Evolutionary conservation across 1,140 invertebrate species (phyloP), one percentile per base, ranked within the genome.

Genomic region (Plutomurus gul): DNA sequence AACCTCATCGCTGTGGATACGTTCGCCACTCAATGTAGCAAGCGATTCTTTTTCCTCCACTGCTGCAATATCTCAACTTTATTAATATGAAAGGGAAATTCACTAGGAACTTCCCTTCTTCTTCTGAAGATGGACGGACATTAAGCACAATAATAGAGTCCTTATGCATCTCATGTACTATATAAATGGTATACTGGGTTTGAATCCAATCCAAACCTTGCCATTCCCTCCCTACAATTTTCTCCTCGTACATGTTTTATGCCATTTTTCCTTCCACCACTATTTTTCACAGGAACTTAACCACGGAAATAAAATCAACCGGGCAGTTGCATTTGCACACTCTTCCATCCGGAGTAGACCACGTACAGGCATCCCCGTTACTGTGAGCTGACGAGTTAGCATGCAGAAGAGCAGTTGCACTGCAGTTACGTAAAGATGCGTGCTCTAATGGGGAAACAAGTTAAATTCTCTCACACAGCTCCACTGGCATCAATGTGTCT

Each of bases 241-340:
- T 30, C 56, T 65, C 27, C 30, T 33, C 27, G 46, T 65, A 18
- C 56, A 65, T 65, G 27, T 65, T 65, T 65, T 65, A 65, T 65
- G 56, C 56, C 11, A 33, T 13, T 25, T 36, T 65, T 65, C 36
- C 18, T 33, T 33, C 25, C 56, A 33, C 16, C 56, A n/a, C 56
- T 65, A 65, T 65, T 65, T 65, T 65, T 65, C 56, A 65, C 56
- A 65, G 56, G 25, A 16, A n/a, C 56, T 65, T 65, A 65, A 65
- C 56, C 56, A 65, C 56, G 56, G 56, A 65, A 65, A 65, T 65
- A 65, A 65, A 65, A 65, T 16, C 56, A 65, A 65, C 56, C 36
- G 56, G 30, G 30, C 56, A 65, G 56, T 65, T 65, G 56, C 56
- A 65, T n/a, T n/a, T n/a, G n/a, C n/a, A n/a, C n/a, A n/a, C n/a